Percentiles rank a stretch among this genome's conserved stretches.
These are phyloP conservation scores for Tiliqua scincoides DNA, from an alignment of 2,113 vertebrate species.

Conservation along the genomic window DNA sequence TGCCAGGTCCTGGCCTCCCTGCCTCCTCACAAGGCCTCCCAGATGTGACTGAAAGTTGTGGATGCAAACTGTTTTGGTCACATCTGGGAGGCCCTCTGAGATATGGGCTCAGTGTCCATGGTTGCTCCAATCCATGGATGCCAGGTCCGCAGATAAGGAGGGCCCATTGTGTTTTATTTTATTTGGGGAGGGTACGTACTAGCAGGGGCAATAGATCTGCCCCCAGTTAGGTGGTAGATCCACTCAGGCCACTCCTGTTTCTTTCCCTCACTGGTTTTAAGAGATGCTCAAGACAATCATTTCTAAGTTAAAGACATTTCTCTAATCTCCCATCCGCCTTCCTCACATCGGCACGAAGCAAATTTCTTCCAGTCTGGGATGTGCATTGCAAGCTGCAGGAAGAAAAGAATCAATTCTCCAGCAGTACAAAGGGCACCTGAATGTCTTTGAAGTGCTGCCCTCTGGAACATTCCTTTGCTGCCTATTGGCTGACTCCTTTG, in stretches of 20 bases:
- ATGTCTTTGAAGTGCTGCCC: conserved; percentile 27
- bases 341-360: conserved; percentile 39
- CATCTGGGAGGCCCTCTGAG: too few species aligned
- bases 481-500: conserved; percentile 22
- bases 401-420: neutral
- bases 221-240: too few species aligned
- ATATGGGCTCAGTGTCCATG: too few species aligned
- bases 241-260: neutral
- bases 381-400: conserved; percentile 34
- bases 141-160: too few species aligned
- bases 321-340: conserved; percentile 36
- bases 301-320: conserved; percentile 47
- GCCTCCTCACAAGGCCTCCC: too few species aligned
- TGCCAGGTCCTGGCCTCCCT: too few species aligned
- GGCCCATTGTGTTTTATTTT: too few species aligned
- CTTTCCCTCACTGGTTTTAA: neutral
- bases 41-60: too few species aligned
- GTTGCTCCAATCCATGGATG: too few species aligned
- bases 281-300: conserved; percentile 7
- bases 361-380: conserved; percentile 29
- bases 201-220: too few species aligned
- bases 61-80: too few species aligned
- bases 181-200: too few species aligned
- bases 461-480: conserved; percentile 24
- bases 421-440: conserved; percentile 9